These are phyloP conservation scores for Crepidodera aurea DNA, from an alignment of 2,888 invertebrate genomes.

Conservation along the genomic window DNA sequence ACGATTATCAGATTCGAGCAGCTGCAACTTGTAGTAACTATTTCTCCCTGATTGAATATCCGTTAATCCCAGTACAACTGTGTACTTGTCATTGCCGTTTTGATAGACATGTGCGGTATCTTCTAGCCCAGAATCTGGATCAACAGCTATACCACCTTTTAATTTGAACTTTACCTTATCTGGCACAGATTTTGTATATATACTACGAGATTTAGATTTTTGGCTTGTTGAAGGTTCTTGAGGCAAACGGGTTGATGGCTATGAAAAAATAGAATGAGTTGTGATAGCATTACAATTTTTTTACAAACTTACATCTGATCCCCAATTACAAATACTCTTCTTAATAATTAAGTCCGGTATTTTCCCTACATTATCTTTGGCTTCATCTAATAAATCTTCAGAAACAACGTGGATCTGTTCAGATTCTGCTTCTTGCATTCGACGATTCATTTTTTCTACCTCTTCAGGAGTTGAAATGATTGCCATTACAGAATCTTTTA, in stretches of 20 bases:
- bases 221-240: conserved; percentile 48
- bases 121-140: conserved; percentile 86
- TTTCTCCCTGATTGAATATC: conserved; percentile 89
- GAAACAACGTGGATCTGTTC: conserved; percentile 83
- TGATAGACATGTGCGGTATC: conserved; percentile 82
- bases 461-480: conserved; percentile 77
- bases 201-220: conserved; percentile 57
- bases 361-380: conserved; percentile 68
- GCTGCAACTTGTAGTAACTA: conserved; percentile 93
- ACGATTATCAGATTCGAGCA: conserved; percentile 77
- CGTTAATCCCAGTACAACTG: conserved; percentile 82
- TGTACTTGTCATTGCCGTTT: conserved; percentile 69
- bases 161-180: conserved; percentile 73
- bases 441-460: conserved; percentile 71
- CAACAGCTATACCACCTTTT: conserved; percentile 87
- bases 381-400: conserved; percentile 76
- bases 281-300: too few species aligned
- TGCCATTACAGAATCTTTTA: conserved; percentile 73
- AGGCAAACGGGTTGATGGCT: conserved; percentile 57
- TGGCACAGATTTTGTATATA: conserved; percentile 64
- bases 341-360: conserved; percentile 73
- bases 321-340: conserved; percentile 84
- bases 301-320: conserved; percentile 75
- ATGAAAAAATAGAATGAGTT: conserved; percentile 24
- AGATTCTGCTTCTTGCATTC: conserved; percentile 72